A percentile compares a stretch with the other conserved stretches of the same genome.
phyloP scores from a whole-genome alignment of 30 jellyfish, hydroid and myxozoan genomes.

The Cassiopea xamachana region DNA sequence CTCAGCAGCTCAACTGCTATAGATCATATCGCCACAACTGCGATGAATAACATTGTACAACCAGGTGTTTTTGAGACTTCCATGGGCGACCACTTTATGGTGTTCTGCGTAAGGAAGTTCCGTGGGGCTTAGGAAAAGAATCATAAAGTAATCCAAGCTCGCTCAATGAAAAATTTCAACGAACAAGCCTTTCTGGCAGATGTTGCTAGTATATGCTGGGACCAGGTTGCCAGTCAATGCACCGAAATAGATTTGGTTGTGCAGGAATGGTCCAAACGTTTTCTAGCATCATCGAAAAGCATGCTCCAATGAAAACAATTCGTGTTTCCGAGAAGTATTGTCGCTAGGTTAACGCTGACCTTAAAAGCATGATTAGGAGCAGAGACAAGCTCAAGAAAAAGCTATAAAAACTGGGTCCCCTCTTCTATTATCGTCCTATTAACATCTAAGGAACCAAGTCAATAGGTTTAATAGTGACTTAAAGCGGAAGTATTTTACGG shows the following conservation, averaged over 20 bases:
- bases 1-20: not conserved
- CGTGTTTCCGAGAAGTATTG: constrained; percentile 8
- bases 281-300: not conserved
- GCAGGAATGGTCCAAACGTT: not conserved
- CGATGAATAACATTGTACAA: not conserved
- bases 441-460: not conserved
- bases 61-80: not conserved
- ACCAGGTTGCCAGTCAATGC: not conserved
- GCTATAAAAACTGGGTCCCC: not conserved
- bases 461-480: not conserved
- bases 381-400: not conserved
- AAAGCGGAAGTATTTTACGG: not conserved
- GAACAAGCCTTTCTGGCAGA: not conserved
- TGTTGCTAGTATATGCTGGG: no score
- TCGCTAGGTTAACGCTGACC: not conserved
- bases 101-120: not conserved
- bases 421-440: not conserved
- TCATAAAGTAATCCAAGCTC: constrained; percentile 1
- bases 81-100: not conserved
- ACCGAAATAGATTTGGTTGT: not conserved
- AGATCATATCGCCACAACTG: not conserved
- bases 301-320: not conserved
- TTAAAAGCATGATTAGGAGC: not conserved
- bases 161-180: not conserved
- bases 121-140: not conserved